Evolutionary conservation across 2,888 invertebrate genomes (phyloP).

Genomic region (Synanthedon tipuliformis): DNA sequence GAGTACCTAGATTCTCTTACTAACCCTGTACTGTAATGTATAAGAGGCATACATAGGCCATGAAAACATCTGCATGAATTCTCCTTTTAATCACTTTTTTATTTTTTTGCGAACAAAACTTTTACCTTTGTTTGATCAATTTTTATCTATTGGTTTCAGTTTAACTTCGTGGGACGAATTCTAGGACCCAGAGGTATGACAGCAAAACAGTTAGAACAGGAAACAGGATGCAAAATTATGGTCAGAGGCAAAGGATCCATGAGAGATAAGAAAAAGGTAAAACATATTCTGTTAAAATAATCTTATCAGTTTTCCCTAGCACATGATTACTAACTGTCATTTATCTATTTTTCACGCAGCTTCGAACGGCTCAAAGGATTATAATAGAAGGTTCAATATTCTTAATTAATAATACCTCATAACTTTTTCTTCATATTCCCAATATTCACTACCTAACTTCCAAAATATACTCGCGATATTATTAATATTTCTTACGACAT

Average conservation of each 20-base stretch:
- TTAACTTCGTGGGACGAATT: conserved; percentile 99
- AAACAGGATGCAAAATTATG: conserved; percentile 99
- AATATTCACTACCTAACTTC: too few species aligned
- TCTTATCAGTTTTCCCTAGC: conserved; percentile 1
- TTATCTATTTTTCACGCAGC: conserved; percentile 15
- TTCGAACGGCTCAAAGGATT: conserved; percentile 8
- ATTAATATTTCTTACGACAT: too few species aligned
- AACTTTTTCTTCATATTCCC: too few species aligned
- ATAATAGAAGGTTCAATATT: too few species aligned
- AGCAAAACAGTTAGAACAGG: conserved; percentile 99
- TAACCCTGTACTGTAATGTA: too few species aligned
- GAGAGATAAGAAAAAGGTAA: conserved; percentile 99
- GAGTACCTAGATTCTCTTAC: too few species aligned
- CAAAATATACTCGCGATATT: too few species aligned
- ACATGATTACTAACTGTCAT: neutral
- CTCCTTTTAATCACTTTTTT: too few species aligned
- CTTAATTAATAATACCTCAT: too few species aligned
- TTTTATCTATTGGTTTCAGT: conserved; percentile 78
- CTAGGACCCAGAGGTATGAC: conserved; percentile 99
- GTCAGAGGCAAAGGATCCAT: conserved; percentile 99
- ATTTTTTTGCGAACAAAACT: too few species aligned
- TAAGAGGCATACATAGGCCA: too few species aligned
- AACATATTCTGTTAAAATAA: neutral
- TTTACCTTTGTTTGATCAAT: neutral
- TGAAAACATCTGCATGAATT: too few species aligned